Percentiles rank a stretch among this genome's conserved stretches.
phyloP scores from a whole-genome alignment of 1,140 invertebrate genomes.

The Sinonovacula constricta region DNA sequence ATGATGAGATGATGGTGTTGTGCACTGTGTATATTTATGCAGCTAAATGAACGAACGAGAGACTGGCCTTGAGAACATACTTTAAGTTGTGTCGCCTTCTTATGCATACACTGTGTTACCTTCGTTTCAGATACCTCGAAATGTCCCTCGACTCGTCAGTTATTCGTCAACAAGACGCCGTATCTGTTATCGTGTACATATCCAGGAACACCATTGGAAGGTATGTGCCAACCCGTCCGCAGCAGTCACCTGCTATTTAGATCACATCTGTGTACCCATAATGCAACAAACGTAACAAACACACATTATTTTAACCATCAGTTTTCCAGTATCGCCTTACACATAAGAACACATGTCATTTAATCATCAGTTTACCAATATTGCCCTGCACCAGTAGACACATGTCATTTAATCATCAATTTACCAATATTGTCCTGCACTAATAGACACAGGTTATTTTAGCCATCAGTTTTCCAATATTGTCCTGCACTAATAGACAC shows the following conservation, averaged over 20 bases:
- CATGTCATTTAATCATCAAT: not conserved
- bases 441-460: not conserved
- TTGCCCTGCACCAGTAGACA: not conserved
- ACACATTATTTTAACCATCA: not conserved
- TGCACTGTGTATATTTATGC: not conserved
- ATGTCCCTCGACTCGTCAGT: slow-evolving; percentile 75
- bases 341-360: not conserved
- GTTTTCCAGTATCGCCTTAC: not conserved
- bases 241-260: not conserved
- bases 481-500: not conserved
- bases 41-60: not conserved
- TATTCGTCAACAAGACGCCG: slow-evolving; percentile 85
- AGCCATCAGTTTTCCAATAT: not conserved
- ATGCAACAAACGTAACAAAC: not conserved
- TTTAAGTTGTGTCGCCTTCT: not conserved
- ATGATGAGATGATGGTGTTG: not conserved
- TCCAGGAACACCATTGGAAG: slow-evolving; percentile 85
- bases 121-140: slow-evolving; percentile 34
- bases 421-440: not conserved
- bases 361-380: not conserved
- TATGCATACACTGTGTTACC: not conserved
- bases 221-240: not conserved
- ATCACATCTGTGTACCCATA: not conserved
- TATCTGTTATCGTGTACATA: slow-evolving; percentile 84
- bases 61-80: not conserved